These are phyloP conservation scores for Tautogolabrus adspersus DNA, from an alignment of 2,113 vertebrate genomes.

Conservation along the genomic window DNA sequence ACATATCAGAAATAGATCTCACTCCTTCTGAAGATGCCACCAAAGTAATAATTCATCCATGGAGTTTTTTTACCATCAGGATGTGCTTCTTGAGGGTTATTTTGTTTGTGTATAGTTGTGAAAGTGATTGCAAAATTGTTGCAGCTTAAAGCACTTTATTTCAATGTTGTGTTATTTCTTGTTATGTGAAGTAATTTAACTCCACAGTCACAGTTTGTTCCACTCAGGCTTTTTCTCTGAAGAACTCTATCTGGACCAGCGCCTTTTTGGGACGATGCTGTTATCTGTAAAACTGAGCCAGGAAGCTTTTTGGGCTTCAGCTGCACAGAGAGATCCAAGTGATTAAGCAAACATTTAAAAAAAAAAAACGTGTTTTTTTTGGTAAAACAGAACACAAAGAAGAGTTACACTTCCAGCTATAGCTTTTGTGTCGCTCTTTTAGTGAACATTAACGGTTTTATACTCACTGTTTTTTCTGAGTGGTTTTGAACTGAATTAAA, in stretches of 20 bases:
- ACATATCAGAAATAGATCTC: constrained; percentile 29
- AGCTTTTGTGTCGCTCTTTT: not conserved
- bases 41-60: not conserved
- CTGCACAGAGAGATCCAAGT: constrained; percentile 50
- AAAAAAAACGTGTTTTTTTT: constrained; percentile 58
- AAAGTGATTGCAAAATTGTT: not conserved
- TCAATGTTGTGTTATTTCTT: not conserved
- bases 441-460: not conserved
- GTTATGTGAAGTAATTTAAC: not conserved
- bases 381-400: constrained; percentile 15
- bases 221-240: constrained; percentile 31
- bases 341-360: constrained; percentile 61
- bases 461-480: not conserved
- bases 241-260: constrained; percentile 29
- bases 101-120: not conserved
- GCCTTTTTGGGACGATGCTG: constrained; percentile 39
- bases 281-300: constrained; percentile 50
- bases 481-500: not conserved
- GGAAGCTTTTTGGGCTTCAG: constrained; percentile 57
- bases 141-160: not conserved
- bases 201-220: constrained; percentile 11
- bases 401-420: constrained; percentile 30
- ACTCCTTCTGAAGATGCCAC: constrained; percentile 4
- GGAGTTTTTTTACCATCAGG: not conserved
- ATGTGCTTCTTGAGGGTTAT: not conserved